Evolutionary conservation across 2,797 vertebrate genomes (phyloP), one percentile per base, ranked within the genome.

Genomic region (Galagoides demidoff): DNA sequence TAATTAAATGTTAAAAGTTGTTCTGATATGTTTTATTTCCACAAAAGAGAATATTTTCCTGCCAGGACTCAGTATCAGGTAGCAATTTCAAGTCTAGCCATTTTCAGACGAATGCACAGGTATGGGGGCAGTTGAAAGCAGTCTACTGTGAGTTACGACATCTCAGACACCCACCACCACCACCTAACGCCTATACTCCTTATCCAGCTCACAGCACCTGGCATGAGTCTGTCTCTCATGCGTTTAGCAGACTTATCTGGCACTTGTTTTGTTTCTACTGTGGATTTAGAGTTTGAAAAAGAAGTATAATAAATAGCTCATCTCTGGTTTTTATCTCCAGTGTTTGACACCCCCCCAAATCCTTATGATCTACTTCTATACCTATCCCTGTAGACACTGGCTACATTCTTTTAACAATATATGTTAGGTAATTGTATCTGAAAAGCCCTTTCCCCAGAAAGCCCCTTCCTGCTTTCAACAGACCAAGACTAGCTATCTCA

Each of bases 181-280:
- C 66, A 34, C 31, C 31, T 92, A 70, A 73, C 34, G 74, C 39
- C 71, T 77, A 92, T 27, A 34, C 6, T 78, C 43, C 31, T 82
- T 57, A 39, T 64, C 22, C 64, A 87, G 52, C 39, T n/a, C 77
- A 49, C 2, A 27, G 49, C 13, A 34, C n/a, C 25, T 6, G 19
- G 57, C 52, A 45, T 63, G 52, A 85, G 31, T 79, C 94, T 91
- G 43, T 63, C 89, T 76, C 70, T 25, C 13, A 7, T 37, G 39
- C 43, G 92, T 29, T 94, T 95, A 64, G 77, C 79, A 95, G 49
- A 86, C 27, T 68, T 37, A 92, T 27, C 73, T 96, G 73, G 77
- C 37, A 39, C 37, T 92, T 90, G n/a, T 76, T 94, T 90, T 95
- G 68, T 95, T 66, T 76, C 74, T 71, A 81, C 25, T 4, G n/a